Base-by-base conservation (phyloP, 30 jellyfish, hydroid and myxozoan genomes). In the Clytia hemisphaerica region DNA sequence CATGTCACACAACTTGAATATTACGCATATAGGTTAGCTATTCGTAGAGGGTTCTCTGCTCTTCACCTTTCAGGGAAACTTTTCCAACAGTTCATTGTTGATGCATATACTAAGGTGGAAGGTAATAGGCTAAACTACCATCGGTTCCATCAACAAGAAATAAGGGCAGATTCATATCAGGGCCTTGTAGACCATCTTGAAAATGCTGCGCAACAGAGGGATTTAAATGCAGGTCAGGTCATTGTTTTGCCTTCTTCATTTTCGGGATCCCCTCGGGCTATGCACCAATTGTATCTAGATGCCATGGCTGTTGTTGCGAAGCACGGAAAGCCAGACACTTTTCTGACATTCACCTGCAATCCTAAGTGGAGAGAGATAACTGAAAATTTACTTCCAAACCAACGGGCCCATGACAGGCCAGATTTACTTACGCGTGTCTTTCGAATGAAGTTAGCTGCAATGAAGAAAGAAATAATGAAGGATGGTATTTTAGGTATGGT, bases 361-460 rank as follows among this genome's bases (percentile, higher is more conserved):
- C 89, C 91, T 3, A 64, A 47, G 12, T 70, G 93, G 92, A 69
- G 60, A n/a, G 89, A 77, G 25, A 67, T 66, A 18, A 30, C 3
- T 10, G 71, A 49, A 14, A 26, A 53, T 42, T 29, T 60, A 4
- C 63, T 58, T 4, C 86, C 71, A 24, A 9, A 28, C 47, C 86
- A 76, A 47, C 36, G 29, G 6, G 25, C 70, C 6, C 30, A 36
- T 38, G 48, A 73, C 58, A 29, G 80, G 26, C 80, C 84, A 50
- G 92, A 77, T 70, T 48, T 77, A 2, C 42, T 77, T 70, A 2
- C 70, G 38, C 48, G 92, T 1, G 92, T 77, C 9, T 77, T 77
- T 77, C 27, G 53, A 2, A 6, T 65, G 42, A 77, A 67, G 42
- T 53, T 38, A 28, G 42, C 72, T 37, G 88, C 82, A 33, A 47